phyloP scores from a whole-genome alignment of 2,113 vertebrate genomes.

The Dromiciops gliroides region DNA sequence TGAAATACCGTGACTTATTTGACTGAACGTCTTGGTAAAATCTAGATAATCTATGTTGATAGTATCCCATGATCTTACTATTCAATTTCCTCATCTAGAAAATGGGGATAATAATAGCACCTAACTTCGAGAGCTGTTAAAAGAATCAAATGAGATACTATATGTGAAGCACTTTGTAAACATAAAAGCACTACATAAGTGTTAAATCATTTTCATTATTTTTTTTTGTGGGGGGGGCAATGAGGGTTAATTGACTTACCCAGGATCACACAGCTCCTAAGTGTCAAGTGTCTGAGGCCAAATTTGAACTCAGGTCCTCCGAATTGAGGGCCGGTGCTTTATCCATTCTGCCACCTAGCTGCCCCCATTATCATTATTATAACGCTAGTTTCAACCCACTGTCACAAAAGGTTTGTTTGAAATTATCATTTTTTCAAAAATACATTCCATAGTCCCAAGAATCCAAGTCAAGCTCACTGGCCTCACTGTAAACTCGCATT shows the following conservation, averaged over 20 bases:
- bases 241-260: no score
- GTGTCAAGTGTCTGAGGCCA: no score
- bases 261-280: no score
- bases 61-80: background rate
- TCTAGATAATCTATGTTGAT: background rate
- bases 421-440: background rate
- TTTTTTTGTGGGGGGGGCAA: no score
- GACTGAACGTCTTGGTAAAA: background rate
- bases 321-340: no score
- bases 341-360: no score
- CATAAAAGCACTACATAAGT: background rate
- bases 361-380: background rate
- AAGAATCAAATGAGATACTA: background rate
- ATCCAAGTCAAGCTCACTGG: background rate
- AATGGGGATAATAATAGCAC: background rate
- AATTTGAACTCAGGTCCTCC: no score
- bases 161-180: background rate
- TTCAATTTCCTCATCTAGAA: background rate
- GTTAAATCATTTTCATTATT: background rate
- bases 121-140: background rate
- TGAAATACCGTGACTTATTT: background rate
- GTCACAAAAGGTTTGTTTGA: background rate
- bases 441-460: background rate
- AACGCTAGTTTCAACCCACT: background rate
- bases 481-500: no score